A percentile compares a stretch with the other conserved stretches of the same genome.
These are phyloP conservation scores for Meda fulgida DNA, from an alignment of 2,797 vertebrate species.

Conservation along the genomic window DNA sequence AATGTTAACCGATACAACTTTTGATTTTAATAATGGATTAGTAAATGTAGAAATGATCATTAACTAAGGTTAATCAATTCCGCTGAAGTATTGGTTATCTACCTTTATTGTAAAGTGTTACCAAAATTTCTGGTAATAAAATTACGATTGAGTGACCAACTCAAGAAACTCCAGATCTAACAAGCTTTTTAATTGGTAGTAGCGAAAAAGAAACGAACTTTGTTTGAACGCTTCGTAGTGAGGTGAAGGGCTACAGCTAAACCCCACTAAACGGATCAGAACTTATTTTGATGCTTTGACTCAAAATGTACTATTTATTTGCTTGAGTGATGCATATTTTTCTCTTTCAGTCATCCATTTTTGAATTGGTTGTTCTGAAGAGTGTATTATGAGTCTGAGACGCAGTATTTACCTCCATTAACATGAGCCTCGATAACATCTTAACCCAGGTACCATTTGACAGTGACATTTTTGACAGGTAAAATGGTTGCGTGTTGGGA, in stretches of 20 bases:
- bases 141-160: conserved; percentile 25
- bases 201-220: background rate
- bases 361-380: conserved; percentile 18
- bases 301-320: conserved; percentile 44
- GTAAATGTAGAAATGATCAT: background rate
- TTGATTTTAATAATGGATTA: background rate
- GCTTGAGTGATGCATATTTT: conserved; percentile 15
- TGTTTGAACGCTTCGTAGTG: background rate
- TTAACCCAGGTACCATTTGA: conserved; percentile 46
- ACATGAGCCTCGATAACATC: conserved; percentile 24
- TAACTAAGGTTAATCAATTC: background rate
- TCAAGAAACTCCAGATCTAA: conserved; percentile 17
- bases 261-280: conserved; percentile 4
- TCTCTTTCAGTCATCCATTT: conserved; percentile 33
- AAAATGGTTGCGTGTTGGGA: conserved; percentile 35
- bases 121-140: background rate
- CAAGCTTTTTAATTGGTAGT: background rate
- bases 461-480: conserved; percentile 37
- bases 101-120: conserved; percentile 8
- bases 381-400: conserved; percentile 26
- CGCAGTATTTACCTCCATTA: conserved; percentile 31
- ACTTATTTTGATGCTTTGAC: conserved; percentile 17
- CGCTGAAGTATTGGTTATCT: background rate
- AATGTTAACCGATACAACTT: background rate
- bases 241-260: conserved; percentile 40